Evolutionary conservation across 2,888 invertebrate species (phyloP).

Genomic region (Caradrina clavipalpis): DNA sequence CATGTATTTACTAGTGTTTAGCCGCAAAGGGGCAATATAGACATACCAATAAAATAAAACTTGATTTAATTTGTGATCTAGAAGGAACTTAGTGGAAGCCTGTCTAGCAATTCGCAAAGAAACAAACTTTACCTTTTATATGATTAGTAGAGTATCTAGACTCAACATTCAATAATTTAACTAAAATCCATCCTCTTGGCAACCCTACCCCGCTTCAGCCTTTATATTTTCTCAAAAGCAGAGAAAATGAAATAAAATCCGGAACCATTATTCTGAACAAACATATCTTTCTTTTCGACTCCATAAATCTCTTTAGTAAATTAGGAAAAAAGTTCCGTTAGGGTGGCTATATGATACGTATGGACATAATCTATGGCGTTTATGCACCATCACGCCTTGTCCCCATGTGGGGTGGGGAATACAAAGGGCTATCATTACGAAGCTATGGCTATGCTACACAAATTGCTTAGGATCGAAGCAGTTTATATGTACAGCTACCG

Average conservation of each 20-base stretch:
- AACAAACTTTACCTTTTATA: no score
- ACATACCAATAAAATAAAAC: no score
- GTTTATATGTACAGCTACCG: slow-evolving; percentile 12
- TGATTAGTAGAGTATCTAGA: no score
- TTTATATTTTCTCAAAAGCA: neutral
- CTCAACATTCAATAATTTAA: no score
- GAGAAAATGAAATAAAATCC: neutral
- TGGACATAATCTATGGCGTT: slow-evolving; percentile 40
- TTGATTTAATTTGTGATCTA: no score
- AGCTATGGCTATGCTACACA: slow-evolving; percentile 18
- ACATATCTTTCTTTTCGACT: neutral
- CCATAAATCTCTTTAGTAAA: slow-evolving; percentile 18
- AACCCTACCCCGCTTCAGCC: slow-evolving; percentile 11
- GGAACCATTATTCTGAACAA: neutral
- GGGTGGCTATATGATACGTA: slow-evolving; percentile 30
- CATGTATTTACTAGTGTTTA: no score
- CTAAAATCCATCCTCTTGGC: neutral
- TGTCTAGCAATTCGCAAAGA: no score
- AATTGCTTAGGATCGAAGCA: slow-evolving; percentile 27
- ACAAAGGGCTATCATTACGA: slow-evolving; percentile 45
- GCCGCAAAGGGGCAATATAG: no score
- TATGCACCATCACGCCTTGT: slow-evolving; percentile 61
- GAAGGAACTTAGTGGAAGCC: no score
- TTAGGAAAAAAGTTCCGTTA: slow-evolving; percentile 22
- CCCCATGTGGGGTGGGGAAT: slow-evolving; percentile 42